phyloP scores from a whole-genome alignment of 2,888 invertebrate species.

The Chirona hameri region DNA sequence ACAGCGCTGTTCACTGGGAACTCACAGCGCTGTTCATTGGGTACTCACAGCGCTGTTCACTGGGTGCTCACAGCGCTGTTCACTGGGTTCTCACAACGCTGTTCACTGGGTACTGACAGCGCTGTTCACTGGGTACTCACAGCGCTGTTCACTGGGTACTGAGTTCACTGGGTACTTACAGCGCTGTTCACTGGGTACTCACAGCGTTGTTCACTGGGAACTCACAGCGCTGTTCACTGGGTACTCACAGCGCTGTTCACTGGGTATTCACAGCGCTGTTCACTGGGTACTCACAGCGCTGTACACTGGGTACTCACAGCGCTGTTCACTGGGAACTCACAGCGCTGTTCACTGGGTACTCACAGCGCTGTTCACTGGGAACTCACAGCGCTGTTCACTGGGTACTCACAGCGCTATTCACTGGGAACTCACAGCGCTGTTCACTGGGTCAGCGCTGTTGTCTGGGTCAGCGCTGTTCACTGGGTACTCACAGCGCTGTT shows the following conservation, averaged over 20 bases:
- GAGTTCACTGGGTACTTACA: constrained; percentile 72
- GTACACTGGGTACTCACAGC: constrained; percentile 78
- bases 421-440: constrained; percentile 79
- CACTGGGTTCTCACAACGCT: constrained; percentile 77
- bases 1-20: too few species aligned
- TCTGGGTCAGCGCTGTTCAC: too few species aligned
- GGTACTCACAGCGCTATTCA: constrained; percentile 82
- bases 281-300: constrained; percentile 77
- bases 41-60: constrained; percentile 87
- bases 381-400: constrained; percentile 87
- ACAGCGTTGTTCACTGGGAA: too few species aligned
- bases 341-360: too few species aligned
- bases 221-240: too few species aligned
- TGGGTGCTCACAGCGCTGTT: constrained; percentile 79
- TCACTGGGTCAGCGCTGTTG: too few species aligned
- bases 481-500: too few species aligned
- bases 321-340: too few species aligned
- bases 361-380: constrained; percentile 78
- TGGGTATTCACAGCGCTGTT: constrained; percentile 79
- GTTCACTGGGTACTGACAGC: too few species aligned
- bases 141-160: too few species aligned
- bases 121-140: constrained; percentile 69
- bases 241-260: constrained; percentile 87
- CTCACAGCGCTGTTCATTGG: too few species aligned
- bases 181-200: constrained; percentile 71